Base-by-base conservation (phyloP, 2,797 vertebrate genomes). In the Sebastes vulpes region DNA sequence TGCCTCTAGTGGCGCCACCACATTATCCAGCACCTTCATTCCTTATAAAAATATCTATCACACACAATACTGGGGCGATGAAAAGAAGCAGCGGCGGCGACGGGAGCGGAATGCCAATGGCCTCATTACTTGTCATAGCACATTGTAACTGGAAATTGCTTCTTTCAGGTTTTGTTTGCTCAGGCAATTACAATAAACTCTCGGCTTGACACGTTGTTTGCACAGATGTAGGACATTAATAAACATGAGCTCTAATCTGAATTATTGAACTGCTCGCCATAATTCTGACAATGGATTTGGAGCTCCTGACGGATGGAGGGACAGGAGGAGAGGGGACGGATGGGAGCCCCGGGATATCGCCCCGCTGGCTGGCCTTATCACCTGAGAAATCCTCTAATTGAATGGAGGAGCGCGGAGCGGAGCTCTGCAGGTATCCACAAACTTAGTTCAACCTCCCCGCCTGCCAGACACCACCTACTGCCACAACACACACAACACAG, bases 161-260 rank as follows among this genome's bases (percentile, higher is more conserved):
- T 99, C 98, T 99, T 99, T 98, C 98, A 97, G 98, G 97, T 99
- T 99, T 97, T 99, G 98, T 99, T 99, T 99, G 98, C 98, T 97
- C 98, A 98, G 97, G 97, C 98, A 99, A 99, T 99, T 99, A 99
- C 98, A 99, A 99, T 99, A 99, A 99, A 99, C 98, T 99, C 97
- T 96, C 97, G 97, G 97, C 97, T 99, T 98, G 98, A 99, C 98
- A 98, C 97, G 97, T 98, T 99, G 98, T 99, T 99, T 99, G 98
- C 98, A 98, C 98, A 98, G 98, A 99, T 99, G 98, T 99, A 98
- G 97, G 95, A 96, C 97, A 98, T 99, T 99, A 99, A 99, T 99
- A 99, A 99, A 99, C 98, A 99, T 99, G 98, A 99, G 98, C 95
- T 95, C 97, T 99, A 99, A 99, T 99, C 98, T 98, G 98, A 99